A percentile compares a stretch with the other conserved stretches of the same genome.
phyloP scores from a whole-genome alignment of 2,113 vertebrate genomes.

The Salvator merianae region DNA sequence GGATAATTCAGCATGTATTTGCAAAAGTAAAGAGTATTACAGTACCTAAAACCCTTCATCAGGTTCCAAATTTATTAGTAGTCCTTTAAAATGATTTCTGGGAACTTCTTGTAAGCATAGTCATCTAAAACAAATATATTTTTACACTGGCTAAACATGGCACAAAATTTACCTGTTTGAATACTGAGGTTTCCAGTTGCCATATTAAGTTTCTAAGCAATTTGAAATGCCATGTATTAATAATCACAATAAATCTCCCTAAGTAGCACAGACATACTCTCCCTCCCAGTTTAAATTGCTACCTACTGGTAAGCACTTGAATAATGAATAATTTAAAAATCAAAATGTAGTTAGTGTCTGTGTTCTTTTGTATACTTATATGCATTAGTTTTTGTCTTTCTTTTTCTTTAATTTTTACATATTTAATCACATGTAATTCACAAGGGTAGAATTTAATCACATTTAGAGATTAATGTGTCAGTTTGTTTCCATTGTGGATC shows the following conservation, averaged over 20 bases:
- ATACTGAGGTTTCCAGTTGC: constrained; percentile 21
- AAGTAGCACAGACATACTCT: not conserved
- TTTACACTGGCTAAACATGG: constrained; percentile 27
- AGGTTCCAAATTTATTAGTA: constrained; percentile 13
- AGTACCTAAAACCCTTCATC: constrained; percentile 11
- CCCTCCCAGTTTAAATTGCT: not conserved
- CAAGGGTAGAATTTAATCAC: not conserved
- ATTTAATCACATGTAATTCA: not conserved
- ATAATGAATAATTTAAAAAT: constrained; percentile 14
- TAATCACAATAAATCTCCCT: not conserved
- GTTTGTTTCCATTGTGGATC: not conserved
- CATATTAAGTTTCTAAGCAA: not conserved
- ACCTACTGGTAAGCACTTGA: not conserved
- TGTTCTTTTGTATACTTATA: constrained; percentile 21
- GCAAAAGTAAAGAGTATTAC: constrained; percentile 39
- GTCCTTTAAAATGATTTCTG: not conserved
- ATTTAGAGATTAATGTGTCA: not conserved
- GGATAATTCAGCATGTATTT: constrained; percentile 28
- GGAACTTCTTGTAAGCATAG: not conserved
- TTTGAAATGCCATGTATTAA: constrained; percentile 7
- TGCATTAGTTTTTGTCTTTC: not conserved
- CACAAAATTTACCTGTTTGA: not conserved
- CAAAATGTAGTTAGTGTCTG: constrained; percentile 5
- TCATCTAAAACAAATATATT: not conserved
- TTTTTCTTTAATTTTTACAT: not conserved